Evolutionary conservation across 1,140 invertebrate genomes (phyloP), one percentile per base, ranked within the genome.

Genomic region (Holotrichia oblita): DNA sequence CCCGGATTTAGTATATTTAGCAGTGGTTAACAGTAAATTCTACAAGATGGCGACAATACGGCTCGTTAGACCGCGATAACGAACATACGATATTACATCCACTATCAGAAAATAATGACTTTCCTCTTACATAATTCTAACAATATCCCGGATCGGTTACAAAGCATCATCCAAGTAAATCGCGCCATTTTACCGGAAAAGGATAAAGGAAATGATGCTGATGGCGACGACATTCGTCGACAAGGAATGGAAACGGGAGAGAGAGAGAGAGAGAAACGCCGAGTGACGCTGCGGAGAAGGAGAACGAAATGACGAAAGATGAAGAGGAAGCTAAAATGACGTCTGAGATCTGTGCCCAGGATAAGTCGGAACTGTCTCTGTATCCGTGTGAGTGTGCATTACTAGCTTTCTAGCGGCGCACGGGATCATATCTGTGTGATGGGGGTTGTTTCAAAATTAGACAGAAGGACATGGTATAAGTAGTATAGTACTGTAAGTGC

Each of bases 131-230:
- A 48, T 48, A 10, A 48, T 48, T 17, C n/a, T 48, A 48, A 48
- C 44, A 48, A 48, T 48, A 48, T 48, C 44, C n/a, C 44, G n/a
- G 44, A 48, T 48, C 44, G 44, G 44, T 48, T 48, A 48, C 44
- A 48, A 48, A 48, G 44, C 44, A 48, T 17, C 44, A 48, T 48
- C 44, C n/a, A 48, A 17, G 44, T 14, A 17, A 48, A 48, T 48
- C 44, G 44, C 44, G 44, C 44, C 44, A 10, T 48, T 48, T 48
- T 48, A 48, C 10, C 44, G 44, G 44, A 48, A 48, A 48, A 48
- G 44, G 44, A 48, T 48, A 48, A 48, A 48, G 44, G 44, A 48
- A 48, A 48, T 17, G 44, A 48, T 48, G 44, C n/a, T 48, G 44
- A 48, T 8, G 44, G n/a, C n/a, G 44, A 48, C 44, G 44, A 48